These are phyloP conservation scores for Cottoperca gobio DNA, from an alignment of 2,797 vertebrate genomes.

Conservation along the genomic window DNA sequence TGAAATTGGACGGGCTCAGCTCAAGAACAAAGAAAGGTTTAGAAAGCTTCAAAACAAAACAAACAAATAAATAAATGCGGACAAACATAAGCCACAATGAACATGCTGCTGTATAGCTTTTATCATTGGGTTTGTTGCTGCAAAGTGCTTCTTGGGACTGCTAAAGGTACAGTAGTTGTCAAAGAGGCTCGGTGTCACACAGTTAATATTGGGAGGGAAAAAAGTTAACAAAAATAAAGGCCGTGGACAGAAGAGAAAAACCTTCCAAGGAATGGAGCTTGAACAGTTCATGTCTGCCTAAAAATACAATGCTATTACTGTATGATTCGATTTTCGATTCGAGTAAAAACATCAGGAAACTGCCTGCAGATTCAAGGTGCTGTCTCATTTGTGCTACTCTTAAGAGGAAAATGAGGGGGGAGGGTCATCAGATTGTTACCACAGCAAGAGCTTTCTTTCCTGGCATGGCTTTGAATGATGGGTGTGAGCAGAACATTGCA, in stretches of 20 bases:
- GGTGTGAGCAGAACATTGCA: constrained; percentile 13
- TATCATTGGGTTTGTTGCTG: background rate
- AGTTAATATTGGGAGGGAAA: background rate
- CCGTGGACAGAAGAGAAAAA: background rate
- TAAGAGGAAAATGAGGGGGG: constrained; percentile 4
- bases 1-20: background rate
- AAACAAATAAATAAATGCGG: background rate
- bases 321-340: background rate
- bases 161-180: constrained; percentile 36
- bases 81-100: background rate
- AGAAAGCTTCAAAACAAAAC: background rate
- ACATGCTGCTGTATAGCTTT: constrained; percentile 20
- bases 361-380: constrained; percentile 10
- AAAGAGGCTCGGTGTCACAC: constrained; percentile 12
- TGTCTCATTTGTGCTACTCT: constrained; percentile 1
- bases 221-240: constrained; percentile 13
- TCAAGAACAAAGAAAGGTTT: background rate
- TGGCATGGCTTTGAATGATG: constrained; percentile 25
- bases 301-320: background rate
- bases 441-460: constrained; percentile 21
- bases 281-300: background rate
- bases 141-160: constrained; percentile 20
- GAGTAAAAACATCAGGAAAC: background rate
- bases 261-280: background rate
- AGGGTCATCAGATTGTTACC: constrained; percentile 28